Percentiles rank a stretch among this genome's conserved stretches.
Evolutionary conservation across 2,888 invertebrate species (phyloP).

Genomic region (Protonemura montana): DNA sequence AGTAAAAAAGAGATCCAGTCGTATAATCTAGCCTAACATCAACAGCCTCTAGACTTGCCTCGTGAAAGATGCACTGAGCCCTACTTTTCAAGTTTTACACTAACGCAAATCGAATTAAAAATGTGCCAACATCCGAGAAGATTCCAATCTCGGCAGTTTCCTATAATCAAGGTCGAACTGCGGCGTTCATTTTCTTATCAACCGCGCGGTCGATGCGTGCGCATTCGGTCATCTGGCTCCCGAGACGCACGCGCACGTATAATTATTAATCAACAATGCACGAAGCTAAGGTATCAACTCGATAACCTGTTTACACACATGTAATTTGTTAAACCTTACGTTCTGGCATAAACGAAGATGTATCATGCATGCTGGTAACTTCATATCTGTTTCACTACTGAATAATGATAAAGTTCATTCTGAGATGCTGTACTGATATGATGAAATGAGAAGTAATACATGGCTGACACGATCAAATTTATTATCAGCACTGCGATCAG

Average conservation of each 20-base stretch:
- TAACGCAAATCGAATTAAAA: no score
- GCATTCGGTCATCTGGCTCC: not conserved
- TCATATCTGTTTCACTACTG: conserved; percentile 18
- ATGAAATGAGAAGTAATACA: conserved; percentile 1
- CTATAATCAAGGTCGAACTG: no score
- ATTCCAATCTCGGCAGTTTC: no score
- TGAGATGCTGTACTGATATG: conserved; percentile 16
- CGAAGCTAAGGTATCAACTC: not conserved
- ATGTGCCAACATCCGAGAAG: no score
- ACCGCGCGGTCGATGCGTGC: not conserved
- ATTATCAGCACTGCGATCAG: conserved; percentile 16
- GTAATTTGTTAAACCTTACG: conserved; percentile 36
- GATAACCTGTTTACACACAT: conserved; percentile 39
- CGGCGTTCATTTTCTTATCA: no score
- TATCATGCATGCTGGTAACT: not conserved
- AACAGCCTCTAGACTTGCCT: no score
- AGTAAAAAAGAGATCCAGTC: no score
- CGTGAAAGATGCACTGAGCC: no score
- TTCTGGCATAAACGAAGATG: conserved; percentile 17
- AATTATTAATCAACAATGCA: conserved; percentile 13
- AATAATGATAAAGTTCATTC: not conserved
- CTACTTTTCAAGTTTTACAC: no score
- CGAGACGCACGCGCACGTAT: not conserved
- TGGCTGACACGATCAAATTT: conserved; percentile 31
- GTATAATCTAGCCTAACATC: no score